These are phyloP conservation scores for Numenius arquata DNA, from an alignment of 2,113 vertebrate species.

Conservation along the genomic window DNA sequence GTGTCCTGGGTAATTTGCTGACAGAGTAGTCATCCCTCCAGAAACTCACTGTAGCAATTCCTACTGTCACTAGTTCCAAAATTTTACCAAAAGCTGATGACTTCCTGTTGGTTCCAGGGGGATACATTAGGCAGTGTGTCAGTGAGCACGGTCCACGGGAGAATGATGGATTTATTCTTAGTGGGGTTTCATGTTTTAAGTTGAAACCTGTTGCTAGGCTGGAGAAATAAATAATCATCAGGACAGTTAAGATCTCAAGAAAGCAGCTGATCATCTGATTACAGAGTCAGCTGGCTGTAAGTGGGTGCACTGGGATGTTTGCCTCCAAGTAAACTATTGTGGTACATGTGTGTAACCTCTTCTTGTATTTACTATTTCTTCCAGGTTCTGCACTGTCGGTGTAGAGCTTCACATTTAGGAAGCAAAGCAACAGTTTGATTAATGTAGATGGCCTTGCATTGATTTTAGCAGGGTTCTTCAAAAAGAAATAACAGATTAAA, in stretches of 20 bases:
- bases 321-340: not conserved
- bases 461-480: not conserved
- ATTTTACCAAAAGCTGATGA: not conserved
- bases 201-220: conserved; percentile 15
- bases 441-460: not conserved
- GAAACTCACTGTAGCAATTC: not conserved
- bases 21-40: not conserved
- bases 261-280: not conserved
- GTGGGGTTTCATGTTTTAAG: not conserved
- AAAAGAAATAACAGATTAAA: not conserved
- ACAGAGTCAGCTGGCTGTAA: not conserved
- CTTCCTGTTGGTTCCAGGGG: not conserved
- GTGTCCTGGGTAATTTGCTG: not conserved
- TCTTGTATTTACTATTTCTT: not conserved
- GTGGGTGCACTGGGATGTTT: not conserved
- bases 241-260: not conserved
- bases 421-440: not conserved
- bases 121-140: not conserved
- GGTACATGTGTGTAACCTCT: not conserved
- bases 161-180: conserved; percentile 3
- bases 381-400: not conserved
- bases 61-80: not conserved
- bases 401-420: not conserved
- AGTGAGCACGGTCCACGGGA: not conserved
- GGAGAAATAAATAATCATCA: conserved; percentile 25